Conservation (phyloP, 2,888 invertebrate genomes). For the Seira ritae region DNA sequence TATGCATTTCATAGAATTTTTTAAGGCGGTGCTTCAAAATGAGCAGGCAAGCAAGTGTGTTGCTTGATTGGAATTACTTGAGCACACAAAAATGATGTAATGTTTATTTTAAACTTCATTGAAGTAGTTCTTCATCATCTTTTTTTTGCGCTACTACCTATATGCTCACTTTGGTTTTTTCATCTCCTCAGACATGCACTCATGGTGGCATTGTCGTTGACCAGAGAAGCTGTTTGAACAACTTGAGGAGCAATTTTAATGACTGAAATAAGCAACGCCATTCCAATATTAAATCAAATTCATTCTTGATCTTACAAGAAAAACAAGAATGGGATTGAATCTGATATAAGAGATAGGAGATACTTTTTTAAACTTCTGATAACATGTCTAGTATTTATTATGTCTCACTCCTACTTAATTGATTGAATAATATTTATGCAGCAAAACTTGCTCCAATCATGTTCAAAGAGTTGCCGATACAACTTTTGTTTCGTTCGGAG, state of each 20-base stretch:
- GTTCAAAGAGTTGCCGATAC: slow-evolving; percentile 61
- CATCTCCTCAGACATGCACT: neutral
- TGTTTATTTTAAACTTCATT: slow-evolving; percentile 62
- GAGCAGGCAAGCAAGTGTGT: slow-evolving; percentile 9
- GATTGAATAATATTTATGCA: slow-evolving; percentile 65
- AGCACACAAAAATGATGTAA: slow-evolving; percentile 54
- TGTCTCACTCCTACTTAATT: slow-evolving; percentile 46
- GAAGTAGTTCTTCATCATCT: slow-evolving; percentile 51
- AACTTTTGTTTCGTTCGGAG: slow-evolving; percentile 34
- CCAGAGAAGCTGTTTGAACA: slow-evolving; percentile 52
- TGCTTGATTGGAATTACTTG: slow-evolving; percentile 35
- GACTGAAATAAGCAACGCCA: slow-evolving; percentile 43
- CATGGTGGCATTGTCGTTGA: slow-evolving; percentile 22
- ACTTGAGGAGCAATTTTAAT: slow-evolving; percentile 41
- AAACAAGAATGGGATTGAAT: slow-evolving; percentile 25
- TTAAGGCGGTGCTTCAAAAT: neutral
- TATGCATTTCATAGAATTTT: slow-evolving; percentile 8
- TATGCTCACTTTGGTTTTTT: neutral
- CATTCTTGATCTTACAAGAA: slow-evolving; percentile 32
- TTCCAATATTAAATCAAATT: slow-evolving; percentile 47
- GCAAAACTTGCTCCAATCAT: slow-evolving; percentile 62
- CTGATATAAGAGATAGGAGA: slow-evolving; percentile 6
- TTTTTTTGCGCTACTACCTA: slow-evolving; percentile 23
- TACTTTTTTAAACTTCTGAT: slow-evolving; percentile 1
- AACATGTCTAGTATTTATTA: slow-evolving; percentile 21